A percentile compares a stretch with the other conserved stretches of the same genome.
Evolutionary conservation across 2,888 invertebrate species (phyloP).

Genomic region (Meta bourneti): DNA sequence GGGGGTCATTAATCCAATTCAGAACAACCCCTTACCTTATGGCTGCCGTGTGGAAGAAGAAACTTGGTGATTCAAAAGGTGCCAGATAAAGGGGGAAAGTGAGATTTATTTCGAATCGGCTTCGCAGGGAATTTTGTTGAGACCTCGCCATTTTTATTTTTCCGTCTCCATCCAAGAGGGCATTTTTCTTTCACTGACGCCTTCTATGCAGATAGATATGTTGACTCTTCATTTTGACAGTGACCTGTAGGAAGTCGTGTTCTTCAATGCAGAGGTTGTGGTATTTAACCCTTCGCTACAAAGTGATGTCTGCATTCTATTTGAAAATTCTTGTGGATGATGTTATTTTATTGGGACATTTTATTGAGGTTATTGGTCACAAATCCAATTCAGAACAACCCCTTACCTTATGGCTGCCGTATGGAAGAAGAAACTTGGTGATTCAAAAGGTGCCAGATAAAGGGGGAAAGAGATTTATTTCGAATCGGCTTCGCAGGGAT

Average conservation of each 20-base stretch:
- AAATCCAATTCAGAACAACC: slow-evolving; percentile 31
- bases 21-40: slow-evolving; percentile 23
- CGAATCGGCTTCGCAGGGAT: too few relatives aligned
- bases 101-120: too few relatives aligned
- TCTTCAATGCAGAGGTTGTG: neutral
- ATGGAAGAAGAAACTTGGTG: neutral
- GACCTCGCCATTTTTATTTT: too few relatives aligned
- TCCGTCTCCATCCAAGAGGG: too few relatives aligned
- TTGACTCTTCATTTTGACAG: neutral
- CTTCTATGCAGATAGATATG: neutral
- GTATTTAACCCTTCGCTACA: neutral
- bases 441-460: too few relatives aligned
- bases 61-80: neutral
- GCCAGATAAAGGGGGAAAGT: too few relatives aligned
- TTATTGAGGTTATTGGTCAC: too few relatives aligned
- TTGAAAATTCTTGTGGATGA: too few relatives aligned
- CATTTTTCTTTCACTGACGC: neutral
- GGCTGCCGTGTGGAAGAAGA: neutral
- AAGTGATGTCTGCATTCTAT: too few relatives aligned
- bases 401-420: slow-evolving; percentile 17
- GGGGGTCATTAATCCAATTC: slow-evolving; percentile 51
- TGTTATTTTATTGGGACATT: too few relatives aligned
- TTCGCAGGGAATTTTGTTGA: too few relatives aligned
- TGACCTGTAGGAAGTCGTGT: neutral
- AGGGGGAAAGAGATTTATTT: too few relatives aligned